A percentile compares a stretch with the other conserved stretches of the same genome.
phyloP scores from a whole-genome alignment of 1,140 invertebrate genomes.

The Caenorhabditis latens region DNA sequence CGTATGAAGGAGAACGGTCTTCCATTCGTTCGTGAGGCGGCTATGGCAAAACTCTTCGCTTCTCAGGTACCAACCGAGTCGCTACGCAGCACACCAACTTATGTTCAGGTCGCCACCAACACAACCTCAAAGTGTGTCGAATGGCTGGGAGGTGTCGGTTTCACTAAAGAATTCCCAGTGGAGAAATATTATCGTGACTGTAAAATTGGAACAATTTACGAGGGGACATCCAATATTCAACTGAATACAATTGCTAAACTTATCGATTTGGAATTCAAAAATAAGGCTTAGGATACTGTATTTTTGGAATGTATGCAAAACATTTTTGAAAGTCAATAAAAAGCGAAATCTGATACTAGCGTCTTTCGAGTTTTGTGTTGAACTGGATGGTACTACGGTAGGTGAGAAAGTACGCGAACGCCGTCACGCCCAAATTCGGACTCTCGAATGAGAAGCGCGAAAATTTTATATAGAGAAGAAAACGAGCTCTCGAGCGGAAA shows the following conservation, averaged over 20 bases:
- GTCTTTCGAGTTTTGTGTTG: too few relatives aligned
- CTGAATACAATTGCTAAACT: constrained; percentile 95
- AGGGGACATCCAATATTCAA: constrained; percentile 97
- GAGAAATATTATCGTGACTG: constrained; percentile 96
- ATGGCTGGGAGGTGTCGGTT: constrained; percentile 97
- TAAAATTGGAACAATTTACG: constrained; percentile 93
- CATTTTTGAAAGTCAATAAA: neutral
- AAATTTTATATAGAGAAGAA: too few relatives aligned
- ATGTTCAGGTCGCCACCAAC: constrained; percentile 44
- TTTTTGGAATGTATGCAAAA: neutral
- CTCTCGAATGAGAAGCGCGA: too few relatives aligned
- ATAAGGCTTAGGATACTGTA: constrained; percentile 1
- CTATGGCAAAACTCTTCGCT: constrained; percentile 93
- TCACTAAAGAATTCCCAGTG: constrained; percentile 93
- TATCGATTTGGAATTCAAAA: constrained; percentile 82
- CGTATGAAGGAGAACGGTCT: constrained; percentile 81
- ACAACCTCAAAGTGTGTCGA: constrained; percentile 86
- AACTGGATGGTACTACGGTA: too few relatives aligned
- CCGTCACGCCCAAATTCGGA: too few relatives aligned
- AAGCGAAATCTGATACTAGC: too few relatives aligned
- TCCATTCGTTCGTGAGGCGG: constrained; percentile 90
- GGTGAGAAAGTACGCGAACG: too few relatives aligned
- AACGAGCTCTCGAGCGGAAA: too few relatives aligned
- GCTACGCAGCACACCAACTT: neutral
- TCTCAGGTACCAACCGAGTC: constrained; percentile 77